Conservation (phyloP, 2,113 vertebrate species). For the Orthonyx spaldingii region DNA sequence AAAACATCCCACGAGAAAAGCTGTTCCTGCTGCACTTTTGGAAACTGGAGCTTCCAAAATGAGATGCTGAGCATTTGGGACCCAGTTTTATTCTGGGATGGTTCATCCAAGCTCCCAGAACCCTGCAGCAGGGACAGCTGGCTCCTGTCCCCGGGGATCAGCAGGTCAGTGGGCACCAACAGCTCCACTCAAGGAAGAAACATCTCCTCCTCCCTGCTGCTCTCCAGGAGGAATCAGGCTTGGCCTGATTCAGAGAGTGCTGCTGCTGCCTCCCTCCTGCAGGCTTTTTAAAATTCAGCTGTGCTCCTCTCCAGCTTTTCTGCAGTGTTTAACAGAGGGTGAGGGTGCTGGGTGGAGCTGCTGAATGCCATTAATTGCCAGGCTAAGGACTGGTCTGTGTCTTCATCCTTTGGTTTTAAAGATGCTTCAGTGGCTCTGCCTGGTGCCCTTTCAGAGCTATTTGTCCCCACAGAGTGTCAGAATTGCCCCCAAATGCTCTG, state of each 20-base stretch:
- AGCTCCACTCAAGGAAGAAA: neutral
- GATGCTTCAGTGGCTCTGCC: neutral
- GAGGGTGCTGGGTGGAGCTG: neutral
- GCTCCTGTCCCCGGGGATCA: neutral
- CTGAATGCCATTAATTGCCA: neutral
- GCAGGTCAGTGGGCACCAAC: neutral
- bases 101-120: neutral
- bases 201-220: neutral
- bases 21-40: conserved; percentile 57
- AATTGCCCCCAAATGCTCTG: neutral
- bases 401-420: neutral
- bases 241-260: neutral
- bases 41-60: conserved; percentile 40
- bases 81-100: neutral
- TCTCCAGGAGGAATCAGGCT: neutral
- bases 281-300: conserved; percentile 16
- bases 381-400: neutral
- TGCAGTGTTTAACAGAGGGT: neutral
- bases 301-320: neutral
- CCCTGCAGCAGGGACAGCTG: neutral
- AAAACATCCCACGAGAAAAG: conserved; percentile 54
- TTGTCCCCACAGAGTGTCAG: neutral
- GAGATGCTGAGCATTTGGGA: neutral
- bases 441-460: neutral
- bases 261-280: conserved; percentile 2